phyloP scores from a whole-genome alignment of 53 echinoderm and acorn worm genomes.

The Arbacia lixula region DNA sequence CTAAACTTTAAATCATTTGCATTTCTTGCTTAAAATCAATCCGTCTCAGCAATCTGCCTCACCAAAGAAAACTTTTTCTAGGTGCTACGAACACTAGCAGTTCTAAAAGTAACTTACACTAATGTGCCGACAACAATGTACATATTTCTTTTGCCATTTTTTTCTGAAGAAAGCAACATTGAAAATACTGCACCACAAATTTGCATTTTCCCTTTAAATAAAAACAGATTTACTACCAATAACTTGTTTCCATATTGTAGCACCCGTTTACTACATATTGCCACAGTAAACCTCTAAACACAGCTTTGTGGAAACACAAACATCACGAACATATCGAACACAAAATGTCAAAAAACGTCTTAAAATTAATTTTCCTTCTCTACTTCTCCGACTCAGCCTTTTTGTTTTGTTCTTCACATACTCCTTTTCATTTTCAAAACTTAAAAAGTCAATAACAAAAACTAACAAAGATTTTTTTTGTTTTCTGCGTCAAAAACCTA shows the following conservation, averaged over 20 bases:
- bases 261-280: slow-evolving; percentile 64
- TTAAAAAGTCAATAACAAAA: slow-evolving; percentile 2
- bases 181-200: slow-evolving; percentile 56
- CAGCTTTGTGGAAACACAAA: slow-evolving; percentile 43
- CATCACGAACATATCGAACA: slow-evolving; percentile 61
- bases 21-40: slow-evolving; percentile 45
- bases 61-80: slow-evolving; percentile 22
- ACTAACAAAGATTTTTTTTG: slow-evolving; percentile 5
- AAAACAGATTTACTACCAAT: slow-evolving; percentile 41
- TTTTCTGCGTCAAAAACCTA: not conserved
- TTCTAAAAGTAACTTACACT: slow-evolving; percentile 42
- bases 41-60: slow-evolving; percentile 37
- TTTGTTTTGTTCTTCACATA: slow-evolving; percentile 8
- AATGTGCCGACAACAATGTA: slow-evolving; percentile 46
- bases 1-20: slow-evolving; percentile 48
- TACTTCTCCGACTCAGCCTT: slow-evolving; percentile 23
- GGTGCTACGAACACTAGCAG: slow-evolving; percentile 54
- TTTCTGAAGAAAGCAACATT: slow-evolving; percentile 53
- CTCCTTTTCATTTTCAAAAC: slow-evolving; percentile 28
- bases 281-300: slow-evolving; percentile 48
- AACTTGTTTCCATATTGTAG: slow-evolving; percentile 48
- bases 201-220: slow-evolving; percentile 50
- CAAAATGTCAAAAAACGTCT: slow-evolving; percentile 48
- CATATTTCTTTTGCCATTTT: slow-evolving; percentile 50
- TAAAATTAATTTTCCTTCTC: slow-evolving; percentile 25